Conservation (phyloP, 1,140 invertebrate genomes). For the Gyrodactylus bullatarudis region DNA sequence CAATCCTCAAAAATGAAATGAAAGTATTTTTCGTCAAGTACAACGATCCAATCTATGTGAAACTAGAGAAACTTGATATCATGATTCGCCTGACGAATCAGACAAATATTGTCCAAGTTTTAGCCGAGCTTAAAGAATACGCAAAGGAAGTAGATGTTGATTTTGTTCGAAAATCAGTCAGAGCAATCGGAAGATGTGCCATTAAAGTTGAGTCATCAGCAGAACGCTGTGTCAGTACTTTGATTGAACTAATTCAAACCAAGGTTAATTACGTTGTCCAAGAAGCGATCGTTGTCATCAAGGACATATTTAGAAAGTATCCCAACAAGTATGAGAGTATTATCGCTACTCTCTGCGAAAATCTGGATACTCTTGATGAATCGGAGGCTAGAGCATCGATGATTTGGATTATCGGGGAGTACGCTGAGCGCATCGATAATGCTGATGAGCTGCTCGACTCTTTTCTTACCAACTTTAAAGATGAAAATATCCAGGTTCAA, state of each 20-base stretch:
- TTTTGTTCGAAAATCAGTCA: constrained; percentile 65
- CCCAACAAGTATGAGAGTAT: constrained; percentile 99
- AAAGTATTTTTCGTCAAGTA: constrained; percentile 99
- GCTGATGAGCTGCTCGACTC: constrained; percentile 88
- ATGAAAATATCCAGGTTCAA: constrained; percentile 95
- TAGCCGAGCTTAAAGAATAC: constrained; percentile 88
- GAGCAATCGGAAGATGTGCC: constrained; percentile 88
- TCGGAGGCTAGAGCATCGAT: constrained; percentile 92
- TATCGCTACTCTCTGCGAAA: constrained; percentile 92
- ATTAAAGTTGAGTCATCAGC: constrained; percentile 97
- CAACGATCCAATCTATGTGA: constrained; percentile 98
- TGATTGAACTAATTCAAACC: constrained; percentile 94
- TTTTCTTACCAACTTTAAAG: constrained; percentile 95
- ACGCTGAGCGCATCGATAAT: constrained; percentile 95
- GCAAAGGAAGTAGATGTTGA: constrained; percentile 99
- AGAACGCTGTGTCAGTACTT: constrained; percentile 79
- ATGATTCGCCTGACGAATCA: constrained; percentile 95
- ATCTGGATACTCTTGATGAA: constrained; percentile 87
- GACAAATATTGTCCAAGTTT: constrained; percentile 82
- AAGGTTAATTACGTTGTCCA: constrained; percentile 99
- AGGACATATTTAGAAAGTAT: constrained; percentile 97
- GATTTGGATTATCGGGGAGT: constrained; percentile 98
- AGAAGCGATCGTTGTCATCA: constrained; percentile 97
- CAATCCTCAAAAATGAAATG: constrained; percentile 99
- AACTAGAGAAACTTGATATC: constrained; percentile 91